Percentiles rank a stretch among this genome's conserved stretches.
Conservation (phyloP, 2,888 invertebrate species). For the Lasioglossum oenotherae region DNA sequence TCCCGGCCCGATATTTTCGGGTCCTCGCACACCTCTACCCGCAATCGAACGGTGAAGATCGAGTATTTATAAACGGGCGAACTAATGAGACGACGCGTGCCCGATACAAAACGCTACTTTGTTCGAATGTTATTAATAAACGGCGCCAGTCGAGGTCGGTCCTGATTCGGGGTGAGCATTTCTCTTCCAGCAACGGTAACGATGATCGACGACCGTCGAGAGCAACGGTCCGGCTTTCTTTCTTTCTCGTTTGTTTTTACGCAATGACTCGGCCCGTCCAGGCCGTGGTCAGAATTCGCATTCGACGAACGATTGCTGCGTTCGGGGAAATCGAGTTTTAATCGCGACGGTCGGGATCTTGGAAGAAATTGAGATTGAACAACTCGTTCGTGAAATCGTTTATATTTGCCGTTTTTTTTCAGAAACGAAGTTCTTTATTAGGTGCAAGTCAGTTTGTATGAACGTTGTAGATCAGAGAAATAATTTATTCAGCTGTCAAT, state of each 20-base stretch:
- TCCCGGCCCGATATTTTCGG: not conserved
- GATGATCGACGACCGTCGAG: constrained; percentile 5
- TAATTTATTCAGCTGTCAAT: not conserved
- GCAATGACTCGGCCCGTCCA: constrained; percentile 22
- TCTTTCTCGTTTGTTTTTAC: constrained; percentile 3
- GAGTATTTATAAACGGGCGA: constrained; percentile 33
- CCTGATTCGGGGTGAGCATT: constrained; percentile 46
- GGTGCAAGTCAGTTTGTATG: not conserved
- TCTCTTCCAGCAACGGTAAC: constrained; percentile 39
- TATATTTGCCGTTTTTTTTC: not conserved
- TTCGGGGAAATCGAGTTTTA: not conserved
- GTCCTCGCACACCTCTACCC: not conserved
- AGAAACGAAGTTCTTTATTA: not conserved
- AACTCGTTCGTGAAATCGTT: not conserved
- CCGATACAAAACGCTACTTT: constrained; percentile 49
- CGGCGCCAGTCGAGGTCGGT: constrained; percentile 40
- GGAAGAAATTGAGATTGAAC: not conserved
- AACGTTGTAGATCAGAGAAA: not conserved
- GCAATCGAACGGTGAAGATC: constrained; percentile 3
- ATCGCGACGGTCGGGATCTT: not conserved
- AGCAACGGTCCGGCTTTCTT: not conserved
- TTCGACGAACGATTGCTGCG: constrained; percentile 10
- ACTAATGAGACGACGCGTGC: constrained; percentile 38
- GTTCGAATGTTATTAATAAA: constrained; percentile 48
- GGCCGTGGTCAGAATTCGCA: not conserved